Percentiles rank a stretch among this genome's conserved stretches.
phyloP scores from a whole-genome alignment of 2,797 vertebrate species.

The Bovichtus diacanthus region DNA sequence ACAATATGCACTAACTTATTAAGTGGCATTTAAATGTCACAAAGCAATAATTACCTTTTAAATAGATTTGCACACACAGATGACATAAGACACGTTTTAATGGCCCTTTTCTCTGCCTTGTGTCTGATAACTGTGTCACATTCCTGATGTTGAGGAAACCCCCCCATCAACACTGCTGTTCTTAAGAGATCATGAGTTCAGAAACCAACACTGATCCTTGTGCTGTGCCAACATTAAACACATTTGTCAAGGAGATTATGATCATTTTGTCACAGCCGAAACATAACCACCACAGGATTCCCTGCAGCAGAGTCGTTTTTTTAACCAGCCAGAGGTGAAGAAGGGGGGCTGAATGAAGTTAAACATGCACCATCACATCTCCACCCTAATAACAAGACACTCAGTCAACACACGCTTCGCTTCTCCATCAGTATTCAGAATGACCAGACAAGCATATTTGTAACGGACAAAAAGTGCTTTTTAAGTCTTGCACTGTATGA shows the following conservation, averaged over 20 bases:
- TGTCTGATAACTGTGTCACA: neutral
- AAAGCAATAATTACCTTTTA: neutral
- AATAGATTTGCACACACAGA: neutral
- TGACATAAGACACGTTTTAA: neutral
- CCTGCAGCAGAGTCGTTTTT: neutral
- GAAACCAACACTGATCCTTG: neutral
- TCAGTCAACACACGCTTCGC: neutral
- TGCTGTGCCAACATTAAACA: constrained; percentile 12
- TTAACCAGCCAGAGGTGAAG: neutral
- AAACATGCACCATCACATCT: constrained; percentile 35
- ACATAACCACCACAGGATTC: neutral
- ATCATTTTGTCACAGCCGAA: neutral
- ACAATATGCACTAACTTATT: too few species aligned
- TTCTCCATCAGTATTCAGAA: constrained; percentile 15
- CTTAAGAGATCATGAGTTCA: constrained; percentile 13
- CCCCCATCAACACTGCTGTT: neutral
- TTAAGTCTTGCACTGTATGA: constrained; percentile 29
- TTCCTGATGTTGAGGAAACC: neutral
- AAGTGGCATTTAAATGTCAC: neutral
- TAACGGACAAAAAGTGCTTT: constrained; percentile 48
- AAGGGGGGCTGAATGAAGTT: neutral
- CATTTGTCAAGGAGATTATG: constrained; percentile 30
- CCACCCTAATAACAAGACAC: constrained; percentile 12
- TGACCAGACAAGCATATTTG: constrained; percentile 21
- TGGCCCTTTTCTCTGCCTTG: too few species aligned